Percentiles rank a stretch among this genome's conserved stretches.
These are phyloP conservation scores for Drosophila neotestacea DNA, from an alignment of 2,888 invertebrate species.

Conservation along the genomic window DNA sequence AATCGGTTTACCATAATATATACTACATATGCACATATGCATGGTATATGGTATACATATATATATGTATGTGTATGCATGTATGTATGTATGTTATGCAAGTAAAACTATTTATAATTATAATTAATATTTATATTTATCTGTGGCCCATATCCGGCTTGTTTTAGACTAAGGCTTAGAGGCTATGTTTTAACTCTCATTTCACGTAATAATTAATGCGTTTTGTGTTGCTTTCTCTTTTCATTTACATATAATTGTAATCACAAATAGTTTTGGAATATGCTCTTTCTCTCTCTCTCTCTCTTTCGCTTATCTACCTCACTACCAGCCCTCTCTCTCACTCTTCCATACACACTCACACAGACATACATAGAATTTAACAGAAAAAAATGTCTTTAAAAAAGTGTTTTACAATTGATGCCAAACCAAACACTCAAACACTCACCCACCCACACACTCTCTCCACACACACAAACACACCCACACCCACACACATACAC, in stretches of 20 bases:
- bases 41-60: too few relatives aligned
- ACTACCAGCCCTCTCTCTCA: neutral
- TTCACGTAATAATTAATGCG: conserved; percentile 58
- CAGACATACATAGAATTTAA: conserved; percentile 10
- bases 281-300: conserved; percentile 54
- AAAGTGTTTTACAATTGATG: neutral
- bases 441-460: neutral
- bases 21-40: conserved; percentile 15
- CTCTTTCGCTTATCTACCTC: conserved; percentile 10
- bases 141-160: conserved; percentile 31
- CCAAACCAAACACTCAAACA: too few relatives aligned
- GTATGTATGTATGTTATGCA: neutral
- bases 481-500: conserved; percentile 9
- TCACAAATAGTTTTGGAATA: conserved; percentile 80
- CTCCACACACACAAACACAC: conserved; percentile 9
- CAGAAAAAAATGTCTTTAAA: conserved; percentile 12
- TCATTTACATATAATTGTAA: conserved; percentile 69
- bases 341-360: too few relatives aligned
- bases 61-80: too few relatives aligned
- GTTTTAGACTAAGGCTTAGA: conserved; percentile 45
- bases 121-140: neutral
- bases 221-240: conserved; percentile 64
- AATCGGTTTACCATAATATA: conserved; percentile 42
- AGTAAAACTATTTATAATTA: conserved; percentile 17
- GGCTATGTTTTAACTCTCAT: conserved; percentile 49